Percentiles rank a stretch among this genome's conserved stretches.
phyloP scores from a whole-genome alignment of 2,797 vertebrate genomes.

The Neosilurus mollespiculum region DNA sequence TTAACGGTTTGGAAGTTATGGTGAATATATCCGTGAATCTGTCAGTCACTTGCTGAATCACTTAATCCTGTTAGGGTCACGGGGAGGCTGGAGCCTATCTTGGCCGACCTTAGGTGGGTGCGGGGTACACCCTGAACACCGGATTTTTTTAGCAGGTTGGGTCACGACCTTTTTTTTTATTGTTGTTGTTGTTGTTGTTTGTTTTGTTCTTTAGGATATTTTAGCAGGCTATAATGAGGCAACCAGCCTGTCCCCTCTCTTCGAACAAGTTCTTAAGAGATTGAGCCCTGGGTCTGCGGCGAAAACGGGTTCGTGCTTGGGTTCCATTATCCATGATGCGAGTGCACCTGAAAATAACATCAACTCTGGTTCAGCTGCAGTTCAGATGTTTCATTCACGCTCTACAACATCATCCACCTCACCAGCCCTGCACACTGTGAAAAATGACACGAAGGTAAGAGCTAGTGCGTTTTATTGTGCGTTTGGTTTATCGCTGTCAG shows the following conservation, averaged over 20 bases:
- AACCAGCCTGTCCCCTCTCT: slow-evolving; percentile 62
- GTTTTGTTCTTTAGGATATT: slow-evolving; percentile 64
- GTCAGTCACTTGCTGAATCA: too few species aligned
- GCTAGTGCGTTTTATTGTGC: background rate
- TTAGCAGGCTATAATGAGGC: slow-evolving; percentile 66
- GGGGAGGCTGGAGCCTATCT: too few species aligned
- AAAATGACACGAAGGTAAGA: slow-evolving; percentile 53
- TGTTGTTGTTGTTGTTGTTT: background rate
- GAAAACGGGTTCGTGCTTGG: slow-evolving; percentile 54
- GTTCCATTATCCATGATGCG: slow-evolving; percentile 51
- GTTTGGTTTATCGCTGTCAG: background rate
- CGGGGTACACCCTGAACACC: too few species aligned
- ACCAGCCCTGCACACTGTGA: background rate
- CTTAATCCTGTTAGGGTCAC: too few species aligned
- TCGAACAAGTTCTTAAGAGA: slow-evolving; percentile 65
- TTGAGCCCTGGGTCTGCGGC: slow-evolving; percentile 54
- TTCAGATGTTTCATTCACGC: slow-evolving; percentile 50
- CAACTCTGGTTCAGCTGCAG: slow-evolving; percentile 48
- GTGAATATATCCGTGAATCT: too few species aligned
- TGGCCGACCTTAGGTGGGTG: too few species aligned
- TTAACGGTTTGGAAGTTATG: too few species aligned
- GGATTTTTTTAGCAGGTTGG: too few species aligned
- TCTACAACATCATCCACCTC: slow-evolving; percentile 10
- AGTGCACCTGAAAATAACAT: slow-evolving; percentile 59
- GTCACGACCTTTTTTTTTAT: too few species aligned